Conservation (phyloP, 2,888 invertebrate genomes). For the Drosophila mercatorum region DNA sequence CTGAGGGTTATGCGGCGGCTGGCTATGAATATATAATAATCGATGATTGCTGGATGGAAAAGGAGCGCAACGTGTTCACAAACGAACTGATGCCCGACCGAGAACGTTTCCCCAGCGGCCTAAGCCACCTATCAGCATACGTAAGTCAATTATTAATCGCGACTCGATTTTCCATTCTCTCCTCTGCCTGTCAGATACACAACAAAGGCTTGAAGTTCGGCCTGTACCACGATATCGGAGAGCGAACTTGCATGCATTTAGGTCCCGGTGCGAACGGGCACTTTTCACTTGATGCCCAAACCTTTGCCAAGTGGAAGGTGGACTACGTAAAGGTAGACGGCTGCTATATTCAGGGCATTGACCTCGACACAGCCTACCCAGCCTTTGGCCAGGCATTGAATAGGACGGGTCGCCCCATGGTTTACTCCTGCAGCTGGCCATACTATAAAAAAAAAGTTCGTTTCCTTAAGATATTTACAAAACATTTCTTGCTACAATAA, state of each 20-base stretch:
- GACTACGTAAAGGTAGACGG: slow-evolving; percentile 93
- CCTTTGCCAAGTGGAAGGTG: slow-evolving; percentile 90
- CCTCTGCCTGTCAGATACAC: slow-evolving; percentile 86
- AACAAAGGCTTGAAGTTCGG: slow-evolving; percentile 89
- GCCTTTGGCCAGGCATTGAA: slow-evolving; percentile 88
- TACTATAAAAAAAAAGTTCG: slow-evolving; percentile 87
- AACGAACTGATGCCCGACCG: slow-evolving; percentile 88
- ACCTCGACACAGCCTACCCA: slow-evolving; percentile 88
- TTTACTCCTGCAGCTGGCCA: slow-evolving; percentile 93
- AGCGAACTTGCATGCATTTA: slow-evolving; percentile 89
- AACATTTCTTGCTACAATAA: not conserved
- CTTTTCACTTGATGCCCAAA: slow-evolving; percentile 88
- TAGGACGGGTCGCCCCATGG: slow-evolving; percentile 89
- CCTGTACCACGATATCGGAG: slow-evolving; percentile 91
- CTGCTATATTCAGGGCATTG: slow-evolving; percentile 87
- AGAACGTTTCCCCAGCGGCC: slow-evolving; percentile 89
- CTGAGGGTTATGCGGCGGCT: slow-evolving; percentile 88
- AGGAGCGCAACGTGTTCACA: slow-evolving; percentile 85
- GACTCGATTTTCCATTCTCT: not conserved
- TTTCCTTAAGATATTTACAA: slow-evolving; percentile 2
- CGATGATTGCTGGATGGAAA: slow-evolving; percentile 92
- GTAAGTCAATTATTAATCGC: slow-evolving; percentile 85
- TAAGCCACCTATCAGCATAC: slow-evolving; percentile 89
- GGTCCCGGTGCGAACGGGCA: slow-evolving; percentile 88
- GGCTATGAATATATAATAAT: slow-evolving; percentile 91